Conservation (phyloP, 2,113 vertebrate species). For the Fulica atra region DNA sequence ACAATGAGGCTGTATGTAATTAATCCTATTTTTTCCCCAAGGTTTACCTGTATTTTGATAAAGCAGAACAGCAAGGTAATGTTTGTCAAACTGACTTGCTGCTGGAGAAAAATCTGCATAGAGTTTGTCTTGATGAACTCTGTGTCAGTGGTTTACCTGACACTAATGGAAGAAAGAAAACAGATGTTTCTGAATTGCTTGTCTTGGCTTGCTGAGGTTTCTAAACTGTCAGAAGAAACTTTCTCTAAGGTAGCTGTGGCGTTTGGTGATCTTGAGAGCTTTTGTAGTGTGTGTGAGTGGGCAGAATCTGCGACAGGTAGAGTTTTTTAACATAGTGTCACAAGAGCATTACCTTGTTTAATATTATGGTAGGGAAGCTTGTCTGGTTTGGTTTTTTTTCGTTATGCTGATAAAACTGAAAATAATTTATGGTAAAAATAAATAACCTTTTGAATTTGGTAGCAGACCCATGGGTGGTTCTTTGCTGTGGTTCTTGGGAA, state of each 20-base stretch:
- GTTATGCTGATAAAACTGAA: background rate
- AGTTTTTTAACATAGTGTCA: background rate
- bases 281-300: background rate
- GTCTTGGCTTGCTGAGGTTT: slow-evolving; percentile 17
- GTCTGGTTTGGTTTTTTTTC: background rate
- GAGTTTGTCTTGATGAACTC: background rate
- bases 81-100: background rate
- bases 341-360: background rate
- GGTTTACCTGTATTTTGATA: background rate
- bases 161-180: background rate
- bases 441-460: background rate
- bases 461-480: background rate
- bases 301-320: background rate
- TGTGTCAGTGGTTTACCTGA: slow-evolving; percentile 14
- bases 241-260: background rate
- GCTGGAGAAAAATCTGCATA: background rate
- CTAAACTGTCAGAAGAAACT: background rate
- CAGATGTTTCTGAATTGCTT: background rate
- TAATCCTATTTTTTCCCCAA: background rate
- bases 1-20: background rate
- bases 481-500: background rate
- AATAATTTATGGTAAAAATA: background rate
- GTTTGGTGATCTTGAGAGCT: background rate
- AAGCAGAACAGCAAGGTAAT: background rate
- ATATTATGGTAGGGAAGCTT: background rate